phyloP scores from a whole-genome alignment of 2,888 invertebrate species.

The Ormyrus nitidulus region DNA sequence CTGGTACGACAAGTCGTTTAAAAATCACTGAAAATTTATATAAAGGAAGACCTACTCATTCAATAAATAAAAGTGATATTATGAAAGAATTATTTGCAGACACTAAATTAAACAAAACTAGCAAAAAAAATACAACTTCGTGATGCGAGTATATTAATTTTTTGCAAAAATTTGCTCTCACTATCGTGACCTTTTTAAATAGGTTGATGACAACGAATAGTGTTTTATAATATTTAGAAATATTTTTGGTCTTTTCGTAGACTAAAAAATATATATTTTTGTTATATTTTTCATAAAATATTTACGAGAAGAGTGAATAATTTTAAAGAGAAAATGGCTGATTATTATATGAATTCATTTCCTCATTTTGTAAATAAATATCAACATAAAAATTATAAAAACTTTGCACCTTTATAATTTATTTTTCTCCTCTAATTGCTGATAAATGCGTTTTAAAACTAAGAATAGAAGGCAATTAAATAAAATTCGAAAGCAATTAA shows the following conservation, averaged over 20 bases:
- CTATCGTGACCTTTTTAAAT: conserved; percentile 48
- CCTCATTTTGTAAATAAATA: conserved; percentile 52
- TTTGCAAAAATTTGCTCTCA: conserved; percentile 15
- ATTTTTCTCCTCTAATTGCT: background rate
- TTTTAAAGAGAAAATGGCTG: background rate
- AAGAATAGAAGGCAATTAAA: conserved; percentile 14
- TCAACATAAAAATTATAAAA: background rate
- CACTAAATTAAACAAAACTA: conserved; percentile 61
- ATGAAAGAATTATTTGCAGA: conserved; percentile 68
- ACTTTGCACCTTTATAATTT: background rate
- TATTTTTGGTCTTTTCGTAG: conserved; percentile 48
- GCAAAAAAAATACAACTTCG: conserved; percentile 53
- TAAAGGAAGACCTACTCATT: conserved; percentile 68
- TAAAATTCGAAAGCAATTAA: conserved; percentile 12
- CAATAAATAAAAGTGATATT: conserved; percentile 67
- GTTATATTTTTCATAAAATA: conserved; percentile 50
- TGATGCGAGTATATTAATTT: background rate
- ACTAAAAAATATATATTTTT: conserved; percentile 51
- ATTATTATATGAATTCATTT: background rate
- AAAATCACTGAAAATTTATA: conserved; percentile 71
- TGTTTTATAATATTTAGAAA: conserved; percentile 24
- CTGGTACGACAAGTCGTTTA: conserved; percentile 58
- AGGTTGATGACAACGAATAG: conserved; percentile 44
- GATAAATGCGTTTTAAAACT: background rate
- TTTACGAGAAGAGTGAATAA: conserved; percentile 12